phyloP scores from a whole-genome alignment of 2,113 vertebrate species.

The Trematomus loennbergii region DNA sequence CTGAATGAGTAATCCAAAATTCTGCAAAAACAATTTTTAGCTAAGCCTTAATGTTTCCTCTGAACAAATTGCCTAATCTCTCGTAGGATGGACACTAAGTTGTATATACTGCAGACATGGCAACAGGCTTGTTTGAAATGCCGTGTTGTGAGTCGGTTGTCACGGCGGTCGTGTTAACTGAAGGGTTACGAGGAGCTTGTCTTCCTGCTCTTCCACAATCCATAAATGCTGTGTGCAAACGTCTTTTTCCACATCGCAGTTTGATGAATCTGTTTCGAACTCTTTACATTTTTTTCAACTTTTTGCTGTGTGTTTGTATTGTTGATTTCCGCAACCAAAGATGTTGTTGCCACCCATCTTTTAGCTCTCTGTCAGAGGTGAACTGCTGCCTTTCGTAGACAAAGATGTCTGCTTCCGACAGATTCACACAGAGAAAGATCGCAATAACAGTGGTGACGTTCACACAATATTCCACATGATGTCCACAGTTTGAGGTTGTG shows the following conservation, averaged over 20 bases:
- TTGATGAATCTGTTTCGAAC: slow-evolving; percentile 32
- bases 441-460: slow-evolving; percentile 27
- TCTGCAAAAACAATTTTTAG: slow-evolving; percentile 66
- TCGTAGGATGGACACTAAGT: slow-evolving; percentile 54
- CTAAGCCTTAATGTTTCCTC: slow-evolving; percentile 71
- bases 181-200: slow-evolving; percentile 20
- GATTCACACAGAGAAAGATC: slow-evolving; percentile 23
- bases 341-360: slow-evolving; percentile 59
- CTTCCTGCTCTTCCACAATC: slow-evolving; percentile 34
- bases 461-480: slow-evolving; percentile 29
- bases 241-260: slow-evolving; percentile 30
- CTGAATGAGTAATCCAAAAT: slow-evolving; percentile 63
- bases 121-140: slow-evolving; percentile 40
- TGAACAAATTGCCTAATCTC: slow-evolving; percentile 63
- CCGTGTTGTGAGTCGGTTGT: slow-evolving; percentile 2
- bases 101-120: slow-evolving; percentile 55
- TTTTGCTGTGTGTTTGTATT: slow-evolving; percentile 41
- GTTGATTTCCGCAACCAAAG: slow-evolving; percentile 78
- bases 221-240: background rate
- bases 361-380: slow-evolving; percentile 41
- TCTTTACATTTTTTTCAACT: background rate
- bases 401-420: slow-evolving; percentile 5
- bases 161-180: slow-evolving; percentile 9
- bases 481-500: background rate
- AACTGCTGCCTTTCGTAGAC: slow-evolving; percentile 13